Conservation (phyloP, 2,113 vertebrate species). For the Amazona vittata region DNA sequence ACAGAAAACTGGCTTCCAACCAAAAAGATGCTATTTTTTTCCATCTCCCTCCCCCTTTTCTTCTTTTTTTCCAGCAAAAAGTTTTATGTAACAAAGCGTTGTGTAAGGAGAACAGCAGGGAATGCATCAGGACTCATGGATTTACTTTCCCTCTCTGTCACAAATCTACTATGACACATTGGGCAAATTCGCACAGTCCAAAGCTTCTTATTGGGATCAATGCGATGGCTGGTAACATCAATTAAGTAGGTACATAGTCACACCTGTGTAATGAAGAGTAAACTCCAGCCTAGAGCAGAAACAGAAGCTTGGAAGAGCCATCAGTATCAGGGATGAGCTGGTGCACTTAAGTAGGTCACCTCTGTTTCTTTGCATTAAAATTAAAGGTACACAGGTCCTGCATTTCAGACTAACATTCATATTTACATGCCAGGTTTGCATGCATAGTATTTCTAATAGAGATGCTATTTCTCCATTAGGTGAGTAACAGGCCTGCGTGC, state of each 20-base stretch:
- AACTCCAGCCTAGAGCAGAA: not conserved
- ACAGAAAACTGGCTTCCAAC: conserved; percentile 36
- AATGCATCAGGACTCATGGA: not conserved
- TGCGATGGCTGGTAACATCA: not conserved
- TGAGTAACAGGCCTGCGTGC: not conserved
- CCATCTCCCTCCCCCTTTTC: not conserved
- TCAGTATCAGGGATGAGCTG: not conserved
- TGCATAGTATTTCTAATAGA: not conserved
- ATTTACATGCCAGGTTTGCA: not conserved
- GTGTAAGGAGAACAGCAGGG: conserved; percentile 47
- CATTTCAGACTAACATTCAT: not conserved
- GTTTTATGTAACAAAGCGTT: conserved; percentile 44
- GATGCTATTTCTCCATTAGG: not conserved
- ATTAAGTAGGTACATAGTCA: not conserved
- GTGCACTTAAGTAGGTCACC: not conserved
- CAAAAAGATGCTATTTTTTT: conserved; percentile 38
- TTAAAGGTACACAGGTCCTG: not conserved
- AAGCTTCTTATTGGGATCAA: not conserved
- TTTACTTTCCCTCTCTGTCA: conserved; percentile 6
- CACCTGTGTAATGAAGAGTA: not conserved
- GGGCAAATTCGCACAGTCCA: not conserved
- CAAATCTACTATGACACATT: not conserved
- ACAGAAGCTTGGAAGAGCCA: not conserved
- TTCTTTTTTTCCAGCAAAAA: not conserved
- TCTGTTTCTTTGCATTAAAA: not conserved